Conservation (phyloP, 1,140 invertebrate species). For the Drosophila ogumai region DNA sequence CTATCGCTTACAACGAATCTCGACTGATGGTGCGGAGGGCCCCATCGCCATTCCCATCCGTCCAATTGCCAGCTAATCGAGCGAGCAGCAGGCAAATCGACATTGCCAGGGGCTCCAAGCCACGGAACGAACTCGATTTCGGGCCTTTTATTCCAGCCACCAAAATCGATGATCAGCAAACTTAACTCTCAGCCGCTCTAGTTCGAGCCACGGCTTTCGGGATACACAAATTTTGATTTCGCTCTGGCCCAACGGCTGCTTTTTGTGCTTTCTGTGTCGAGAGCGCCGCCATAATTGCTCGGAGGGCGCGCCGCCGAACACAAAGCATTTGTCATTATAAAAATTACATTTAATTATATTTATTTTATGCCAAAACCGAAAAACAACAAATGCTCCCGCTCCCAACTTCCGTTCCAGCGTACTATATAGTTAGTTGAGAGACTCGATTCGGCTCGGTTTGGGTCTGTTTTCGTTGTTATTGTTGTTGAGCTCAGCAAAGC, state of each 20-base stretch:
- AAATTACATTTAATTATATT: constrained; percentile 82
- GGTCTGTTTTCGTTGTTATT: constrained; percentile 12
- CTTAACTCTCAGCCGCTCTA: constrained; percentile 24
- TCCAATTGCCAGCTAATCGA: constrained; percentile 43
- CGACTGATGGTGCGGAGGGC: constrained; percentile 7
- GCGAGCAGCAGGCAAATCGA: constrained; percentile 46
- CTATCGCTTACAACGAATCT: constrained; percentile 61
- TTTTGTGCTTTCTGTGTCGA: constrained; percentile 17
- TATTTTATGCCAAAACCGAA: constrained; percentile 50
- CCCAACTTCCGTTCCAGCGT: constrained; percentile 68
- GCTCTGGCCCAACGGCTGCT: neutral
- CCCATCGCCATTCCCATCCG: neutral
- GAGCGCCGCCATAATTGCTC: constrained; percentile 40
- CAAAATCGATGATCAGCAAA: constrained; percentile 29
- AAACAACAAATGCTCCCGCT: constrained; percentile 56
- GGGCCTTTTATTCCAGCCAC: constrained; percentile 23
- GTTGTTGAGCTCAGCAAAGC: constrained; percentile 72
- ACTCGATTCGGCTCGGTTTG: constrained; percentile 40
- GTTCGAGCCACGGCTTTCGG: constrained; percentile 18
- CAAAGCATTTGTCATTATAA: constrained; percentile 78
- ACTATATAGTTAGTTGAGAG: constrained; percentile 39
- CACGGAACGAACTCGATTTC: neutral
- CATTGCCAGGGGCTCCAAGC: constrained; percentile 12
- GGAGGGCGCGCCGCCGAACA: constrained; percentile 30
- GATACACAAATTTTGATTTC: constrained; percentile 38